A percentile compares a stretch with the other conserved stretches of the same genome.
These are phyloP conservation scores for Colaptes auratus DNA, from an alignment of 2,113 vertebrate species.

Conservation along the genomic window DNA sequence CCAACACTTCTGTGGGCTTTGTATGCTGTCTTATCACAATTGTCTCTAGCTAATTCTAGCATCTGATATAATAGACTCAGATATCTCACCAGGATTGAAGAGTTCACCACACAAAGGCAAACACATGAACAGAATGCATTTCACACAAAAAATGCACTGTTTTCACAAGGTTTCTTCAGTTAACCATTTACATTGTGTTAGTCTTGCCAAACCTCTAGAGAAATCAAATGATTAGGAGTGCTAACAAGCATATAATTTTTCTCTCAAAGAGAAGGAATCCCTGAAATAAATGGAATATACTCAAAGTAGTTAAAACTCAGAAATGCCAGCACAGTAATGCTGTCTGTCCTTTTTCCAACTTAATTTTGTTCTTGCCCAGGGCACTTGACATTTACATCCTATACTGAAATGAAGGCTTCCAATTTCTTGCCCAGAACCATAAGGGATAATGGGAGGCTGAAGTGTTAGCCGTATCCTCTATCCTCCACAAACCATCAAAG, in stretches of 20 bases:
- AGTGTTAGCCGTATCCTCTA: too few relatives aligned
- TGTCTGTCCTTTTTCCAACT: not conserved
- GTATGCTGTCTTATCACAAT: not conserved
- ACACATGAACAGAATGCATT: not conserved
- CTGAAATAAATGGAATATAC: not conserved
- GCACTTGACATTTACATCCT: not conserved
- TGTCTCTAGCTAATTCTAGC: not conserved
- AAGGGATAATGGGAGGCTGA: not conserved
- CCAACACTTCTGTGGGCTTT: too few relatives aligned
- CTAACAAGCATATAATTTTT: not conserved
- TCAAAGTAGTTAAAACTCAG: not conserved
- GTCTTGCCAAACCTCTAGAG: not conserved
- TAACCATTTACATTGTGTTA: not conserved
- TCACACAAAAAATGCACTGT: not conserved
- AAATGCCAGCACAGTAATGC: not conserved
- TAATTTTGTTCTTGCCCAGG: not conserved
- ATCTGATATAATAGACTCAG: accelerated
- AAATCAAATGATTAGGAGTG: not conserved
- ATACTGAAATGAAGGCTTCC: not conserved
- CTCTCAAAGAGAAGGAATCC: not conserved
- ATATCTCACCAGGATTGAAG: not conserved
- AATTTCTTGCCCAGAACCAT: not conserved
- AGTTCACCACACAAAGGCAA: not conserved
- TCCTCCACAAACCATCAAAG: too few relatives aligned
- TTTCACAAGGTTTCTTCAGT: not conserved